Percentiles rank a stretch among this genome's conserved stretches.
Conservation (phyloP, 2,888 invertebrate species). For the Leucophenga montana region DNA sequence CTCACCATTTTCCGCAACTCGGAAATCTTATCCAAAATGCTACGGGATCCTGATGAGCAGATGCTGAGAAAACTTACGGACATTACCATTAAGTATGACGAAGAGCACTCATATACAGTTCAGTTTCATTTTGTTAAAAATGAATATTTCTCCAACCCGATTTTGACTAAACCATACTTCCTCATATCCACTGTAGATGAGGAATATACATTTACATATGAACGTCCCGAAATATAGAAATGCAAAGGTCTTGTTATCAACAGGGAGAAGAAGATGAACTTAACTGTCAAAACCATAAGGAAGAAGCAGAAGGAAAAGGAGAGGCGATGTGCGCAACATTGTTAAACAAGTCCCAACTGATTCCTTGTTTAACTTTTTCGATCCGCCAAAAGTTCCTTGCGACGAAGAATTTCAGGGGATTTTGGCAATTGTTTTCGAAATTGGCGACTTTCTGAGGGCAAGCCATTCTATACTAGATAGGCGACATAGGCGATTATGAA, state of each 20-base stretch:
- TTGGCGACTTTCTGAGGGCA: conserved; percentile 98
- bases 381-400: conserved; percentile 90
- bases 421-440: conserved; percentile 96
- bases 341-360: conserved; percentile 96
- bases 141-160: conserved; percentile 89
- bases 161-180: conserved; percentile 93
- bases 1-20: conserved; percentile 87
- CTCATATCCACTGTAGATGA: conserved; percentile 93
- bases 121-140: conserved; percentile 96
- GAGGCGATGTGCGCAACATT: conserved; percentile 91
- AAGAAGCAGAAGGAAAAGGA: conserved; percentile 99
- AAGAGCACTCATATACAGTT: conserved; percentile 76
- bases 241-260: too few species aligned
- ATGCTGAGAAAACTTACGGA: too few species aligned
- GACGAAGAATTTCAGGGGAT: conserved; percentile 89
- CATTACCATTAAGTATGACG: conserved; percentile 70
- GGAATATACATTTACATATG: conserved; percentile 93
- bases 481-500: conserved; percentile 87
- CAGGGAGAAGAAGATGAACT: too few species aligned
- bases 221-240: conserved; percentile 82
- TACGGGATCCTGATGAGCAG: too few species aligned
- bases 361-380: conserved; percentile 99
- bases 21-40: conserved; percentile 95
- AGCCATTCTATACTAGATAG: conserved; percentile 97
- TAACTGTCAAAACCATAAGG: conserved; percentile 86